A percentile compares a stretch with the other conserved stretches of the same genome.
Evolutionary conservation across 2,113 vertebrate species (phyloP).

Genomic region (Onychostruthus taczanowskii): DNA sequence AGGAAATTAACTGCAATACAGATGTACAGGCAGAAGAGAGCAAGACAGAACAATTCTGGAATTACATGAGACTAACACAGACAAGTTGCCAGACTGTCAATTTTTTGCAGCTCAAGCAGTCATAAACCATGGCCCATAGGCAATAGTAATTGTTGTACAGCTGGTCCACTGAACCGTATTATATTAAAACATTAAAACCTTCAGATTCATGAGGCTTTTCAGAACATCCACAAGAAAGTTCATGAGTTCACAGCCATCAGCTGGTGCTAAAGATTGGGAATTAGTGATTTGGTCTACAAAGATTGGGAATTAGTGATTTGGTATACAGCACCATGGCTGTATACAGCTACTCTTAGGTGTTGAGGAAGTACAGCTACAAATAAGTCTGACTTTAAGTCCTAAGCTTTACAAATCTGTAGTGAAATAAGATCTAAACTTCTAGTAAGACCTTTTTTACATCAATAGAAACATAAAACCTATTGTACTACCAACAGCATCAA

Average conservation of each 20-base stretch:
- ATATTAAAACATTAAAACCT: slow-evolving; percentile 39
- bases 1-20: slow-evolving; percentile 6
- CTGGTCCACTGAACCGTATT: slow-evolving; percentile 45
- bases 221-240: slow-evolving; percentile 21
- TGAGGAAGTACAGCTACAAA: neutral
- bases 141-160: slow-evolving; percentile 54
- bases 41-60: slow-evolving; percentile 33
- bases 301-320: neutral
- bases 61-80: slow-evolving; percentile 24
- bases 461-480: neutral
- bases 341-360: neutral
- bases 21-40: neutral
- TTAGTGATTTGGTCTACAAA: neutral
- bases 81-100: slow-evolving; percentile 33
- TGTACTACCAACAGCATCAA: neutral
- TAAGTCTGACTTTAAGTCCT: neutral
- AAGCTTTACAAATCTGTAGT: neutral
- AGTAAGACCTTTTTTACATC: neutral
- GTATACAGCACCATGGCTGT: neutral
- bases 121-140: slow-evolving; percentile 43
- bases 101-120: slow-evolving; percentile 29
- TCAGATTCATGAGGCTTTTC: slow-evolving; percentile 16
- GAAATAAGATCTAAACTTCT: neutral
- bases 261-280: neutral
- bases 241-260: neutral